These are phyloP conservation scores for Takifugu rubripes DNA, from an alignment of 2,797 vertebrate species.

Conservation along the genomic window DNA sequence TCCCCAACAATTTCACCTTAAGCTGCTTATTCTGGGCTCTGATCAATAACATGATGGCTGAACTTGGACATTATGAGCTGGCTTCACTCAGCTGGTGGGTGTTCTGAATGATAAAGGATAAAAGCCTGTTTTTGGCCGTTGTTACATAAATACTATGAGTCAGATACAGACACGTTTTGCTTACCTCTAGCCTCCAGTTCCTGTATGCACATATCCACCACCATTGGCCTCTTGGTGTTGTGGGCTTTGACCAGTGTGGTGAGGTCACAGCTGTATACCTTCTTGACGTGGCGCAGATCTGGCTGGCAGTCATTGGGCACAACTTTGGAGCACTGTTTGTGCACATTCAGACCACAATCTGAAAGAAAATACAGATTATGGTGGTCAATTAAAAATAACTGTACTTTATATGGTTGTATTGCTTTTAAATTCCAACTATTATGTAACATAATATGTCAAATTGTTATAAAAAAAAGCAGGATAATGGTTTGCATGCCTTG, in stretches of 20 bases:
- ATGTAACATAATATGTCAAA: no score
- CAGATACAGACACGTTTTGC: constrained; percentile 22
- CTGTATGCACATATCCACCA: constrained; percentile 99
- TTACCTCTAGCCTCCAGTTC: constrained; percentile 97
- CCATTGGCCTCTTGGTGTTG: constrained; percentile 96
- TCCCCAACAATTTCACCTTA: neutral
- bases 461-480: no score
- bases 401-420: neutral
- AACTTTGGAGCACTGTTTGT: constrained; percentile 98
- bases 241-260: constrained; percentile 97
- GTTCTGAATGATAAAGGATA: constrained; percentile 12
- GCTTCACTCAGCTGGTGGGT: constrained; percentile 8
- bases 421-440: no score
- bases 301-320: constrained; percentile 99
- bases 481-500: no score
- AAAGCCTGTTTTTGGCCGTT: neutral
- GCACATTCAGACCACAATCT: constrained; percentile 98
- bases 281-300: constrained; percentile 98
- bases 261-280: constrained; percentile 99
- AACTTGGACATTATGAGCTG: neutral
- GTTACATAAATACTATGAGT: constrained; percentile 27
- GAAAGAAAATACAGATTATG: constrained; percentile 12
- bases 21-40: neutral
- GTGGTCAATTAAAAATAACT: neutral
- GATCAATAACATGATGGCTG: no score